phyloP scores from a whole-genome alignment of 1,140 invertebrate species.

The Aphaenogaster floridana region DNA sequence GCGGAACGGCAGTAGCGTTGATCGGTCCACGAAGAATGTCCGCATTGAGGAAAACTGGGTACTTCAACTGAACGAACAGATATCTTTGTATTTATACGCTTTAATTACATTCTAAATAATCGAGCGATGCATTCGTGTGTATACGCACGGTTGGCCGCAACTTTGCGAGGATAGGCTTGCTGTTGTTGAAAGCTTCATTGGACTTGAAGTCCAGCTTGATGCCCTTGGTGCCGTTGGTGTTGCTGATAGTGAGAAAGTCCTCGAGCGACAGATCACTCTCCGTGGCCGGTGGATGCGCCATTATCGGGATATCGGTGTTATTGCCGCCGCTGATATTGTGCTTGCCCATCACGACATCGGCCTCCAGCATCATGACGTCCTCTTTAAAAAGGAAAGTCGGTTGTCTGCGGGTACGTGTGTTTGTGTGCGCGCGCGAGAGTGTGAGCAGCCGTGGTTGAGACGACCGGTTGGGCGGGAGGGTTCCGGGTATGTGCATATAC shows the following conservation, averaged over 20 bases:
- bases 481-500: constrained; percentile 69
- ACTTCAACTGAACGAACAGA: constrained; percentile 87
- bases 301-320: constrained; percentile 89
- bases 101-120: neutral
- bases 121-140: neutral
- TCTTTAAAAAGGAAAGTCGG: constrained; percentile 84
- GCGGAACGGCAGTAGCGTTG: constrained; percentile 88
- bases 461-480: neutral
- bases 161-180: constrained; percentile 88
- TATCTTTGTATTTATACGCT: neutral
- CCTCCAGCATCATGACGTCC: constrained; percentile 94
- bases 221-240: constrained; percentile 88
- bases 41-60: constrained; percentile 96
- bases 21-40: constrained; percentile 94
- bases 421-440: neutral
- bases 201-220: constrained; percentile 96
- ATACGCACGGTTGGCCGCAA: constrained; percentile 84
- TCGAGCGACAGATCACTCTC: constrained; percentile 92
- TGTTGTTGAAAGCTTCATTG: constrained; percentile 91
- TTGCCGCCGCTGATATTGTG: constrained; percentile 78
- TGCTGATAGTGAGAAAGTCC: constrained; percentile 90
- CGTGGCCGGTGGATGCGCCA: constrained; percentile 93
- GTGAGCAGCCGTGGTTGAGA: constrained; percentile 14
- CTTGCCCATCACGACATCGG: constrained; percentile 93
- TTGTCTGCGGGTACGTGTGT: neutral